A percentile compares a stretch with the other conserved stretches of the same genome.
Evolutionary conservation across 2,113 vertebrate species (phyloP).

Genomic region (Pelodiscus sinensis): DNA sequence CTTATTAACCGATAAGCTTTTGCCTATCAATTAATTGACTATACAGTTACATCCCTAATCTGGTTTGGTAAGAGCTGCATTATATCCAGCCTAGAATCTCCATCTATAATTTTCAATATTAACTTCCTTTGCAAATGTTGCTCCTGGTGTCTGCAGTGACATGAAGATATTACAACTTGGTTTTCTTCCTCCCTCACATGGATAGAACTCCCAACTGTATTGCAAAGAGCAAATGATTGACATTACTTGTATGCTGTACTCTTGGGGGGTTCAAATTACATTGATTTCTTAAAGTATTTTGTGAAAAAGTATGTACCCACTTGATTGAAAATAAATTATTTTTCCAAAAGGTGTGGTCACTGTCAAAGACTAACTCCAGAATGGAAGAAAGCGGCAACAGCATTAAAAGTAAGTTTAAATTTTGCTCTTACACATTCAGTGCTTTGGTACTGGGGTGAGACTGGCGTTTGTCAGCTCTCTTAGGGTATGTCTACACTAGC

Average conservation of each 20-base stretch:
- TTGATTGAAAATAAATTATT: not conserved
- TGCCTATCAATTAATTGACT: no score
- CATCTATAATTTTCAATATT: not conserved
- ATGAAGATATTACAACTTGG: not conserved
- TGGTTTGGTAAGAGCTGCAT: not conserved
- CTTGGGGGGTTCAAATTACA: not conserved
- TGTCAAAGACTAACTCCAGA: constrained; percentile 90
- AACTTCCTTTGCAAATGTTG: not conserved
- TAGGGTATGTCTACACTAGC: not conserved
- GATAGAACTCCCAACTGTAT: not conserved
- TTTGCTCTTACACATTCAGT: not conserved
- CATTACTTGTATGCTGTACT: not conserved
- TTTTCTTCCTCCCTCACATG: not conserved
- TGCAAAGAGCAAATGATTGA: not conserved
- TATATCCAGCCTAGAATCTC: not conserved
- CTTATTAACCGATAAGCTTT: no score
- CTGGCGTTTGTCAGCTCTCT: not conserved
- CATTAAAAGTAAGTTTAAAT: constrained; percentile 88
- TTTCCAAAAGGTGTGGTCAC: constrained; percentile 90
- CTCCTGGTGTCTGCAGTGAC: not conserved
- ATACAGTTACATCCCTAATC: not conserved
- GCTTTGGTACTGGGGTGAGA: not conserved
- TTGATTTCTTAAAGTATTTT: not conserved
- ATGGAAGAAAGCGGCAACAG: constrained; percentile 96
- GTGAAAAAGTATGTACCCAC: not conserved